phyloP scores from a whole-genome alignment of 2,113 vertebrate species.

The Sterna hirundo region DNA sequence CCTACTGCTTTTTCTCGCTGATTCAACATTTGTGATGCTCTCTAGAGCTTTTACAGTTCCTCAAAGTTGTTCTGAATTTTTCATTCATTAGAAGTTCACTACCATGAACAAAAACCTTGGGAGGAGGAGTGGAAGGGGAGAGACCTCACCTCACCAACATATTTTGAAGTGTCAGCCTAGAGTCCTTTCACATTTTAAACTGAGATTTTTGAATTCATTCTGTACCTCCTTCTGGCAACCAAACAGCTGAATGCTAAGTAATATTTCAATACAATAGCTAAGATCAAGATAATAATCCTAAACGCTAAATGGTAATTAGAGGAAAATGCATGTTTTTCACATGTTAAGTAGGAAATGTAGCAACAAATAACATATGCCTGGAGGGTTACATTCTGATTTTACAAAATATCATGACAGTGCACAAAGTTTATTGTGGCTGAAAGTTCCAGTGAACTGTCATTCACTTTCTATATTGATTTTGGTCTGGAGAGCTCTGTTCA shows the following conservation, averaged over 20 bases:
- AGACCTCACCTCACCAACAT: not conserved
- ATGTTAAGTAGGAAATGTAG: not conserved
- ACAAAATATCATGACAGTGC: not conserved
- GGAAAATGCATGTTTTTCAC: not conserved
- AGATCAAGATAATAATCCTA: not conserved
- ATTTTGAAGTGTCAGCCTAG: not conserved
- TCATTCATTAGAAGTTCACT: not conserved
- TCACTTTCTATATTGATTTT: not conserved
- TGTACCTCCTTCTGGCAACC: not conserved
- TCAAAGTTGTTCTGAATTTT: not conserved
- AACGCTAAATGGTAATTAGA: not conserved
- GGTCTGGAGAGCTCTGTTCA: not conserved
- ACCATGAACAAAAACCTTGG: not conserved
- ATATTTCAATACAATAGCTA: not conserved
- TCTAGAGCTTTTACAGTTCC: not conserved
- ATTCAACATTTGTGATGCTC: not conserved
- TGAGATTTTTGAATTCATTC: not conserved
- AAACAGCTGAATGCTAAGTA: not conserved
- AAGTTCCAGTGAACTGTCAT: not conserved
- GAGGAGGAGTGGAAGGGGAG: not conserved
- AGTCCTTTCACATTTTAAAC: not conserved
- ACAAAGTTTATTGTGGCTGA: not conserved
- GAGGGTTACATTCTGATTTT: not conserved
- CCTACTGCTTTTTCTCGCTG: not conserved
- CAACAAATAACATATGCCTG: not conserved